Evolutionary conservation across 2,113 vertebrate species (phyloP), one percentile per base, ranked within the genome.

Genomic region (Oreocharis arfaki): DNA sequence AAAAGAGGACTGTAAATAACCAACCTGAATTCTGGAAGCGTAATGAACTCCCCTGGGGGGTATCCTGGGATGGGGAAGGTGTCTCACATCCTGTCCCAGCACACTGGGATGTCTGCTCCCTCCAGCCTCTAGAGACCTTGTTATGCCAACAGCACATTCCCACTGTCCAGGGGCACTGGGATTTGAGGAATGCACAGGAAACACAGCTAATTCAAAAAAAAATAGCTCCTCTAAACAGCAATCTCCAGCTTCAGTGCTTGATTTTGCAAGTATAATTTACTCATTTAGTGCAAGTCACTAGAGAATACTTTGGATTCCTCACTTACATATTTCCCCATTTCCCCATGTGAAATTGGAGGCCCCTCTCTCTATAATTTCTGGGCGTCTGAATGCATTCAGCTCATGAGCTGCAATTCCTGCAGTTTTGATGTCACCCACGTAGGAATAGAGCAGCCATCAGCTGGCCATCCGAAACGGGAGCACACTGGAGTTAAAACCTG

Each of bases 181-280:
- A 83, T 84, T 87, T 95, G 75, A 76, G 89, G 91, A 94, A 84
- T 88, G 71, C 81, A 90, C 89, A 88, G 95, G 79, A 95, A 92
- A 92, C 75, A 92, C 56, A 71, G 83, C 65, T 84, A 47, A 92
- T 89, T 82, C 2, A 4, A 80, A 75, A 90, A 93, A 93, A 60
- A 59, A 8, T 2, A 87, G 65, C 78, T 88, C 77, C 71, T 91
- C 93, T 91, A 93, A 94, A 81, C 49, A 89, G 87, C 69, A 92
- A 84, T 89, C 87, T 95, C 47, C 89, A 96, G 83, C 73, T 91
- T 83, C 91, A 82, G 55, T 78, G 67, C 91, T 94, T 93, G 84
- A 91, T 95, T 97, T 96, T 96, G 90, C 91, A 97, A 96, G 95
- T 95, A 85, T 95, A 93, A 97, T 96, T 95, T 93, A 79, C 60